phyloP scores from a whole-genome alignment of 2,888 invertebrate genomes.

The Hirtodrosophila cameraria region DNA sequence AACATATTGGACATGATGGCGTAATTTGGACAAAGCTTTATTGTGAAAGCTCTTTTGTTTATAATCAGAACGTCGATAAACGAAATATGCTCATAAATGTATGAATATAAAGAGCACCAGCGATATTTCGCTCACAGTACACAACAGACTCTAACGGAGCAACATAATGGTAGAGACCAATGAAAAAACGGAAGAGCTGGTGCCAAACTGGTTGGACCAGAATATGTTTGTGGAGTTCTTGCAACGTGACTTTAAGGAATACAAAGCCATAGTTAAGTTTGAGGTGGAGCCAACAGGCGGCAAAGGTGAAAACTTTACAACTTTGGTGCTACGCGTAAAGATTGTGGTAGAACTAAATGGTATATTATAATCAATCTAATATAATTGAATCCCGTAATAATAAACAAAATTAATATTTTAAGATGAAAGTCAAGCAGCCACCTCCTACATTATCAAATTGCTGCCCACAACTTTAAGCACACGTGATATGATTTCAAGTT shows the following conservation, averaged over 20 bases:
- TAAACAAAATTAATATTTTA: not conserved
- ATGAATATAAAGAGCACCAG: not conserved
- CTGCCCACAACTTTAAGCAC: slow-evolving; percentile 53
- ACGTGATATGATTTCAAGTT: slow-evolving; percentile 55
- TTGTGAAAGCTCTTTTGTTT: slow-evolving; percentile 4
- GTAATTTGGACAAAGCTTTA: slow-evolving; percentile 26
- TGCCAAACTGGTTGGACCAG: slow-evolving; percentile 47
- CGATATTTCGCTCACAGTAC: slow-evolving; percentile 8
- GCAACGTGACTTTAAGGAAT: slow-evolving; percentile 53
- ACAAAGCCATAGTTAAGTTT: slow-evolving; percentile 58
- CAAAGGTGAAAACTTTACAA: slow-evolving; percentile 80
- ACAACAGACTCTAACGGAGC: not conserved
- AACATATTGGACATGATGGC: slow-evolving; percentile 4
- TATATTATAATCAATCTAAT: slow-evolving; percentile 16
- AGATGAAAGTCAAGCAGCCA: slow-evolving; percentile 49
- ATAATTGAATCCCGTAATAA: not conserved
- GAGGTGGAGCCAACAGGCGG: slow-evolving; percentile 51
- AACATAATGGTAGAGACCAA: slow-evolving; percentile 31
- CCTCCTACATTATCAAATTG: slow-evolving; percentile 71
- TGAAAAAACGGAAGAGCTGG: not conserved
- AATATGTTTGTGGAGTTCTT: slow-evolving; percentile 62
- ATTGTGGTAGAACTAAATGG: slow-evolving; percentile 63
- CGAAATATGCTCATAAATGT: not conserved
- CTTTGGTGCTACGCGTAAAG: slow-evolving; percentile 65
- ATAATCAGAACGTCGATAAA: not conserved